phyloP scores from a whole-genome alignment of 1,140 invertebrate species.

The Uloborus diversus region DNA sequence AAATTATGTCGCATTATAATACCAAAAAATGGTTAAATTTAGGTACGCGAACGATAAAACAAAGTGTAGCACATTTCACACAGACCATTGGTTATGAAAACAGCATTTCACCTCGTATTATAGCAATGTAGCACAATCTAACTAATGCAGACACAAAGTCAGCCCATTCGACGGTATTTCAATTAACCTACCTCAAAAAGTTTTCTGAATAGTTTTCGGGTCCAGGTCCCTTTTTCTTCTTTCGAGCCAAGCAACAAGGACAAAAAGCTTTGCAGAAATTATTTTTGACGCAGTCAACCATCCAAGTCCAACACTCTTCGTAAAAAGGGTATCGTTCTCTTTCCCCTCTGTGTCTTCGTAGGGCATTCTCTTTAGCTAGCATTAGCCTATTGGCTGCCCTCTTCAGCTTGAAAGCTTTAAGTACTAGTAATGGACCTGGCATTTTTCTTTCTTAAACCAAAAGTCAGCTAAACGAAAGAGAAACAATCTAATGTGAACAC shows the following conservation, averaged over 20 bases:
- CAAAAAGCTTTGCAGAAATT: conserved; percentile 17
- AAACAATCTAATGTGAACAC: too few relatives aligned
- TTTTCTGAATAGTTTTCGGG: neutral
- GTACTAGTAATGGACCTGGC: neutral
- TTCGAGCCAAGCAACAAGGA: conserved; percentile 1
- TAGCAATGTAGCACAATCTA: neutral
- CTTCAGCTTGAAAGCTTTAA: conserved; percentile 22
- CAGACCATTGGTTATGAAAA: too few relatives aligned
- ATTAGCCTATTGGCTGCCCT: conserved; percentile 20
- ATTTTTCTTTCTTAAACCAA: too few relatives aligned
- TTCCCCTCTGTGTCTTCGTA: conserved; percentile 11
- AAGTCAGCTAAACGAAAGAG: too few relatives aligned
- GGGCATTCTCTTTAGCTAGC: conserved; percentile 27
- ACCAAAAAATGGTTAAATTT: too few relatives aligned
- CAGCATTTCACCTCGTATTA: neutral
- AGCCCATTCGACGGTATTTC: too few relatives aligned
- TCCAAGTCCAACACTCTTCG: conserved; percentile 28
- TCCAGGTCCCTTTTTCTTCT: neutral
- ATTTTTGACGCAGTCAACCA: conserved; percentile 1
- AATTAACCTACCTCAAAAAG: conserved; percentile 24
- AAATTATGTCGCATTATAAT: too few relatives aligned
- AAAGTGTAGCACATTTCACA: too few relatives aligned
- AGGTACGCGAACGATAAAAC: too few relatives aligned
- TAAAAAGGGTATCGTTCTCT: conserved; percentile 14
- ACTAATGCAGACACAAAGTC: too few relatives aligned